A percentile compares a stretch with the other conserved stretches of the same genome.
These are phyloP conservation scores for Rallus crepitans DNA, from an alignment of 2,797 vertebrate genomes.

Conservation along the genomic window DNA sequence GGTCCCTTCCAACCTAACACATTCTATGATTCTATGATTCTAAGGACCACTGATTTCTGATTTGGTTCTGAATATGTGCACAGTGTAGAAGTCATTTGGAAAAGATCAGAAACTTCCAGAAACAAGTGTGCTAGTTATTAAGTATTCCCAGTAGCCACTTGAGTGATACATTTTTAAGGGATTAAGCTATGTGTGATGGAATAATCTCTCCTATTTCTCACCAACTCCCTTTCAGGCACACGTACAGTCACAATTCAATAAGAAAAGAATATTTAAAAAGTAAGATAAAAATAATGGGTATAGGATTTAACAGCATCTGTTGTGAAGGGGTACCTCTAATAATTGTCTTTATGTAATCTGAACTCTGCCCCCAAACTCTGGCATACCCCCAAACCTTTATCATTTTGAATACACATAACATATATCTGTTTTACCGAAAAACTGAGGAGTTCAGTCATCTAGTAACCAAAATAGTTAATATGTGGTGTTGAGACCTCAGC, in stretches of 20 bases:
- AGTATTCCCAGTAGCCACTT: not conserved
- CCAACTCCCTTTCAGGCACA: not conserved
- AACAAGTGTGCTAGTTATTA: not conserved
- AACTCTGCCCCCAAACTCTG: not conserved
- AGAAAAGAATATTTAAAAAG: not conserved
- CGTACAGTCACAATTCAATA: not conserved
- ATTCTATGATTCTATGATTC: too few species aligned
- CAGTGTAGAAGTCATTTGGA: not conserved
- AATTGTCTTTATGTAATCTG: not conserved
- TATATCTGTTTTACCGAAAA: not conserved
- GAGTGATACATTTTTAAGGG: not conserved
- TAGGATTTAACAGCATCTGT: not conserved
- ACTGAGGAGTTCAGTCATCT: not conserved
- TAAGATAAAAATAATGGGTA: not conserved
- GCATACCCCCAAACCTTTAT: not conserved
- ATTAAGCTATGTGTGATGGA: not conserved
- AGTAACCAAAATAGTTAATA: not conserved
- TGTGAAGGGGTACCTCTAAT: not conserved
- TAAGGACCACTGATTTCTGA: not conserved
- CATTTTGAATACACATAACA: fast-evolving
- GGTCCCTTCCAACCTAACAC: too few species aligned
- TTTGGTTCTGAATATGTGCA: not conserved
- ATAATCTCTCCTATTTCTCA: not conserved
- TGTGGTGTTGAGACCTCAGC: not conserved
- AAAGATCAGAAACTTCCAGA: not conserved